Percentiles rank a stretch among this genome's conserved stretches.
Evolutionary conservation across 1,140 invertebrate species (phyloP).

Genomic region (Lordiphosa stackelbergi): DNA sequence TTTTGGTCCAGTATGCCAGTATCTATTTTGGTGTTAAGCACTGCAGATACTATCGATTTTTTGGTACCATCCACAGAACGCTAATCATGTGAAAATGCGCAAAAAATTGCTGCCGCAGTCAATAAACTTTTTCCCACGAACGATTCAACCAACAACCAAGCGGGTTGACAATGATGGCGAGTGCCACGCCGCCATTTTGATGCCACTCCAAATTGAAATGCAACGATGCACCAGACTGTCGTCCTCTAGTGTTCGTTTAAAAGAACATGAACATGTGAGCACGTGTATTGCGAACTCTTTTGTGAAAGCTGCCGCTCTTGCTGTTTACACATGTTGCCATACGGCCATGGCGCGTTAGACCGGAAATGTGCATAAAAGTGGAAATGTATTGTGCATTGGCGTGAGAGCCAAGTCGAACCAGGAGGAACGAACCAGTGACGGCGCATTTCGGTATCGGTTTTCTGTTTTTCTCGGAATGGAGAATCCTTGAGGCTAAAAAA

Average conservation of each 20-base stretch:
- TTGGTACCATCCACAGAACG: constrained; percentile 18
- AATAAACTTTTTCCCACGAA: constrained; percentile 18
- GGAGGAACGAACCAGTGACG: constrained; percentile 29
- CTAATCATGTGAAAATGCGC: constrained; percentile 36
- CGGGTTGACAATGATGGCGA: constrained; percentile 35
- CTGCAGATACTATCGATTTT: constrained; percentile 42
- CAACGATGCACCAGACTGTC: constrained; percentile 35
- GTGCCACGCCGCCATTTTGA: constrained; percentile 24
- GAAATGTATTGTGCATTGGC: constrained; percentile 65
- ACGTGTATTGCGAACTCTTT: constrained; percentile 13
- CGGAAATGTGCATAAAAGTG: constrained; percentile 71
- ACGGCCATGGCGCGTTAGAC: constrained; percentile 28
- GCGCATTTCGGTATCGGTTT: not conserved
- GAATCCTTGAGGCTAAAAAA: constrained; percentile 21
- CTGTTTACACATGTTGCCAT: constrained; percentile 4
- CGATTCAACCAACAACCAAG: constrained; percentile 15
- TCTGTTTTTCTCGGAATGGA: not conserved
- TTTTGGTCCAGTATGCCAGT: constrained; percentile 2
- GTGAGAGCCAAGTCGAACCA: constrained; percentile 8
- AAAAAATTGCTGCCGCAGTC: constrained; percentile 26
- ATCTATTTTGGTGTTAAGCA: not conserved
- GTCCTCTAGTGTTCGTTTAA: constrained; percentile 17
- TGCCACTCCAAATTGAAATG: constrained; percentile 61
- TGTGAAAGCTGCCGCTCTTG: constrained; percentile 1
- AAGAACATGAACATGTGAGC: constrained; percentile 14